Evolutionary conservation across 2,797 vertebrate species (phyloP).

Genomic region (Oryzias dopingdopingensis): DNA sequence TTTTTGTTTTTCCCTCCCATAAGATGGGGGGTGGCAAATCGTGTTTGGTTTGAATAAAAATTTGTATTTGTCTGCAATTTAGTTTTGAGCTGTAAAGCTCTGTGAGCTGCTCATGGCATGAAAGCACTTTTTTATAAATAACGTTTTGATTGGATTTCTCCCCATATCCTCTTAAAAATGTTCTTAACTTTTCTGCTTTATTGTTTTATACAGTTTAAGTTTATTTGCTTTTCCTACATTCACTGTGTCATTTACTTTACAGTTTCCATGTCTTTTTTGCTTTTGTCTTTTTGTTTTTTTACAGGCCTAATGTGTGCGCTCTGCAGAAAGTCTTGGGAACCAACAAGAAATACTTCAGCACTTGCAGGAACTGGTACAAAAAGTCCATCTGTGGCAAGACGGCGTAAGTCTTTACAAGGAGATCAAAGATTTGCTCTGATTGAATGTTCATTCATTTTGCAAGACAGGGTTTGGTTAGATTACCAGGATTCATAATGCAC

Average conservation of each 20-base stretch:
- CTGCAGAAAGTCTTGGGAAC: slow-evolving; percentile 91
- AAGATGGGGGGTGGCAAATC: too few species aligned
- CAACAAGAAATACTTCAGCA: slow-evolving; percentile 97
- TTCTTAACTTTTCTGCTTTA: neutral
- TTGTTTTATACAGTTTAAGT: neutral
- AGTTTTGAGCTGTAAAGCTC: too few species aligned
- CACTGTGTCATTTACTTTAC: neutral
- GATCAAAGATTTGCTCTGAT: neutral
- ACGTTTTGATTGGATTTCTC: neutral
- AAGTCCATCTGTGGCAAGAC: slow-evolving; percentile 92
- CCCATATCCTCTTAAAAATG: neutral
- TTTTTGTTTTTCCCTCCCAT: too few species aligned
- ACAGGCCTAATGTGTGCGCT: slow-evolving; percentile 91
- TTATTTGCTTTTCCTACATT: neutral
- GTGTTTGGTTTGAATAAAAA: too few species aligned
- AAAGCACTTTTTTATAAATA: too few species aligned
- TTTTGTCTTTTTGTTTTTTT: neutral
- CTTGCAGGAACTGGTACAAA: slow-evolving; percentile 96
- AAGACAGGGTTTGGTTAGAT: too few species aligned
- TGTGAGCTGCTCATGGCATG: too few species aligned
- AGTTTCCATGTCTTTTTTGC: neutral
- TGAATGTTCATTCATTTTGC: too few species aligned
- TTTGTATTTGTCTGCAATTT: too few species aligned
- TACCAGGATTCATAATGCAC: too few species aligned
- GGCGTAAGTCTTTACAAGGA: slow-evolving; percentile 86